Base-by-base conservation (phyloP, 2,113 vertebrate genomes). In the Rhynchomys soricoides region DNA sequence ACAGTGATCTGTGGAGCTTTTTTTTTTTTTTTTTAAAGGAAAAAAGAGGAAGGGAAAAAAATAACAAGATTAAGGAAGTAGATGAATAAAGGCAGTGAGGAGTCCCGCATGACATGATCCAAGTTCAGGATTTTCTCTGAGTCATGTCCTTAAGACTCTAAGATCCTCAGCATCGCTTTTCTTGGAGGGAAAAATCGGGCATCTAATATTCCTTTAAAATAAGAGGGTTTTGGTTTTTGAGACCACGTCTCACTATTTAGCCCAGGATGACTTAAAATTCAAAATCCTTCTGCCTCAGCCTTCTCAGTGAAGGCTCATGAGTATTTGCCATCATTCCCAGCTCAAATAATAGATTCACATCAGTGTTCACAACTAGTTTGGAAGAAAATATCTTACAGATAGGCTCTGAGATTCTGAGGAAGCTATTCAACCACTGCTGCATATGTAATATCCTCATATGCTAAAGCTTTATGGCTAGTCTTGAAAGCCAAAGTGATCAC, bases 61-160 rank as follows among this genome's bases (percentile, higher is more conserved):
- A 79, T 85, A 94, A n/a, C 50, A 93, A 93, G 86, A 83, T 87
- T 50, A 92, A n/a, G 45, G 74, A 93, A 77, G n/a, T 31, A 92
- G 4, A 15, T 62, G 40, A 91, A 17, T 55, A 78, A 95, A 96
- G 64, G 50, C 62, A 85, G 55, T n/a, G 48, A 83, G 43, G 21
- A 37, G 0, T 90, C 57, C 55, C 59, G 64, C 7, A 57, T 90
- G 70, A 95, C 95, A 95, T 85, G 62, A 97, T 92, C 57, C 75
- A 90, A 92, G 93, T 95, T 95, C 92, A 86, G 92, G 93, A 95
- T 95, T 92, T 93, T 62, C 94, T 94, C 92, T 96, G 55, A 96
- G 68, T 74, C 62, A 55, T 59, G n/a, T 85, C 90, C 79, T 95
- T 94, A 93, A 94, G 79, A 95, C 88, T 89, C 68, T 95, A 91